These are phyloP conservation scores for Palythoa heliodiscus DNA, from an alignment of 92 coral and sea anemone genomes.

Conservation along the genomic window DNA sequence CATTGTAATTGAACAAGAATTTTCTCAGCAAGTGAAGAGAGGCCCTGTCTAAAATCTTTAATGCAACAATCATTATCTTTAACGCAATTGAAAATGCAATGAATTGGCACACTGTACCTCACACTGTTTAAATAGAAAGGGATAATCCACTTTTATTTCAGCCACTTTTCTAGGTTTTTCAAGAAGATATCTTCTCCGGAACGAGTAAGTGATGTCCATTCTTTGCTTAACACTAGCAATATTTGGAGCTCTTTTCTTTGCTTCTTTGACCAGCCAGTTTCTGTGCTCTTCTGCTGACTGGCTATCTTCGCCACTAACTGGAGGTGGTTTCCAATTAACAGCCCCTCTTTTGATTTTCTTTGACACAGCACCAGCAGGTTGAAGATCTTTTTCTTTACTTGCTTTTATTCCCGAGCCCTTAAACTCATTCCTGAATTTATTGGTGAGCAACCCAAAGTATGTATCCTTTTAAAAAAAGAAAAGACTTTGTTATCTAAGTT, in stretches of 20 bases:
- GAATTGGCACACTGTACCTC: not conserved
- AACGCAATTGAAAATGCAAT: not conserved
- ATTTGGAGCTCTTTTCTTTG: not conserved
- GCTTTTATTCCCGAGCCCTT: not conserved
- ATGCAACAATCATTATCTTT: not conserved
- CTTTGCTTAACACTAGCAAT: not conserved
- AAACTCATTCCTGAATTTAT: conserved; percentile 4
- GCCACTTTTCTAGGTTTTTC: not conserved
- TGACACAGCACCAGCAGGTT: not conserved
- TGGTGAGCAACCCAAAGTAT: not conserved
- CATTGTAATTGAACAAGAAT: not conserved
- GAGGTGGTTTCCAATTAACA: conserved; percentile 5
- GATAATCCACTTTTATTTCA: not conserved
- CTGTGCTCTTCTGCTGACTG: conserved; percentile 12
- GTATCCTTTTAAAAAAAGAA: not conserved
- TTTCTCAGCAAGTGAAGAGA: not conserved
- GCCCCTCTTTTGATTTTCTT: not conserved
- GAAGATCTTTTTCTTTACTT: not conserved
- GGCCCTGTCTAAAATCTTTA: not conserved
- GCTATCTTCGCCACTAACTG: not conserved
- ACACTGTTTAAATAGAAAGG: not conserved
- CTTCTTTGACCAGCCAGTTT: conserved; percentile 4
- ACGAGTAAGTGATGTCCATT: not conserved
- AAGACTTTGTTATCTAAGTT: not conserved
- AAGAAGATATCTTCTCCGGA: not conserved